A percentile compares a stretch with the other conserved stretches of the same genome.
Evolutionary conservation across 2,113 vertebrate species (phyloP).

Genomic region (Polyodon spathula): DNA sequence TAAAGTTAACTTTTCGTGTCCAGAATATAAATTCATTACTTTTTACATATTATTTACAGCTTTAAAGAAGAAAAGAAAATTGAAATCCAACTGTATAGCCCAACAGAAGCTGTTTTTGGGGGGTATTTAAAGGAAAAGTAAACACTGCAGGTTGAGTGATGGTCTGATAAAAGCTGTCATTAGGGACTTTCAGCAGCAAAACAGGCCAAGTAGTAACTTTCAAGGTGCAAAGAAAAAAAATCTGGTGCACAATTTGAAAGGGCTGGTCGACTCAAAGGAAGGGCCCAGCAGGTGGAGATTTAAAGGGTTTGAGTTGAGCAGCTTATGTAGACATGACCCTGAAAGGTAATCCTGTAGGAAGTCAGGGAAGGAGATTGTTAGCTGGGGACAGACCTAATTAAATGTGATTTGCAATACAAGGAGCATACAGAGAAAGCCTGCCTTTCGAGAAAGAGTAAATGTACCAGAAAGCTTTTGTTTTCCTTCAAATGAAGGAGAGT

Average conservation of each 20-base stretch:
- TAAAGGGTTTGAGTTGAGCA: conserved; percentile 34
- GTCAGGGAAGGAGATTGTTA: conserved; percentile 33
- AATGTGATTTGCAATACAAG: conserved; percentile 47
- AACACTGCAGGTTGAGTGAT: no score
- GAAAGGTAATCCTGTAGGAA: conserved; percentile 34
- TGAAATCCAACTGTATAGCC: no score
- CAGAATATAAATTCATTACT: no score
- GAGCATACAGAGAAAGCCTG: conserved; percentile 44
- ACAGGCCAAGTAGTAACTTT: conserved; percentile 18
- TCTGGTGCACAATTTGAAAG: not conserved
- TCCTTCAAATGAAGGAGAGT: conserved; percentile 25
- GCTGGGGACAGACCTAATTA: conserved; percentile 58
- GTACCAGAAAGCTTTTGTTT: conserved; percentile 38
- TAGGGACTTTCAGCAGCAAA: no score
- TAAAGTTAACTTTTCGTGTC: no score
- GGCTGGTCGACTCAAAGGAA: not conserved
- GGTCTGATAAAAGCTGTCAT: no score
- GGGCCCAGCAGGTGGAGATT: conserved; percentile 17
- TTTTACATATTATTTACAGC: no score
- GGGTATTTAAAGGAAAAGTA: no score
- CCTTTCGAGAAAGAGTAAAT: conserved; percentile 42
- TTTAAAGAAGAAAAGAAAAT: no score
- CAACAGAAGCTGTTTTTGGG: no score
- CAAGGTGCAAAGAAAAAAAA: conserved; percentile 5
- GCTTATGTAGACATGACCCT: conserved; percentile 39